Evolutionary conservation across 2,113 vertebrate species (phyloP).

Genomic region (Leucopternis melanops): DNA sequence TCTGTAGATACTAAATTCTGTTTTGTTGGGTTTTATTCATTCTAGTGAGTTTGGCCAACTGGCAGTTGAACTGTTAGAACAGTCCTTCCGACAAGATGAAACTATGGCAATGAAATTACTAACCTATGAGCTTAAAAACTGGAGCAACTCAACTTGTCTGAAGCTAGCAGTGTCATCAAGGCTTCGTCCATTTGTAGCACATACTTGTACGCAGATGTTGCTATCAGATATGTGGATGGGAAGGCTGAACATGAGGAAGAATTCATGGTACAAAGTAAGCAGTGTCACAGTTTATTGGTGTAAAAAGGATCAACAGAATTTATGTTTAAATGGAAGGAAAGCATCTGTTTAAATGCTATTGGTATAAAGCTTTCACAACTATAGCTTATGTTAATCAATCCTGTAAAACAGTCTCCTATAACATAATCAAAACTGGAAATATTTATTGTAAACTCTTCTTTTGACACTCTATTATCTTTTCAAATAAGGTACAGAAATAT

Average conservation of each 20-base stretch:
- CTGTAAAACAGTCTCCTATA: slow-evolving; percentile 13
- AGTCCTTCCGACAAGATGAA: slow-evolving; percentile 97
- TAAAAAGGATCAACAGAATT: background rate
- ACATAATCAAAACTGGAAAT: slow-evolving; percentile 30
- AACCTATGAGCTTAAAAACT: slow-evolving; percentile 97
- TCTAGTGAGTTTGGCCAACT: slow-evolving; percentile 92
- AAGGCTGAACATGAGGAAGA: slow-evolving; percentile 97
- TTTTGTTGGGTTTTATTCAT: background rate
- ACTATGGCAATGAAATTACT: slow-evolving; percentile 99
- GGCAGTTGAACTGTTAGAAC: slow-evolving; percentile 93
- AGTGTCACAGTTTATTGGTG: background rate
- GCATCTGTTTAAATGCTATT: background rate
- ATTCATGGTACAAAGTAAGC: slow-evolving; percentile 99
- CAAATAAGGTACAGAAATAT: slow-evolving; percentile 71
- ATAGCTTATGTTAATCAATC: slow-evolving; percentile 31
- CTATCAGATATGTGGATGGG: slow-evolving; percentile 99
- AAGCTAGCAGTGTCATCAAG: slow-evolving; percentile 96
- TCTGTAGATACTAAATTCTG: background rate
- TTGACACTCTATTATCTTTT: slow-evolving; percentile 68
- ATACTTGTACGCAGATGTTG: slow-evolving; percentile 97
- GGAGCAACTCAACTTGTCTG: slow-evolving; percentile 98
- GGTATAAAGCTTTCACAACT: background rate
- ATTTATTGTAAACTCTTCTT: slow-evolving; percentile 55
- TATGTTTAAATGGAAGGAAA: background rate
- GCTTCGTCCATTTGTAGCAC: slow-evolving; percentile 91